Conservation (phyloP, 2,113 vertebrate genomes). For the Crotophaga sulcirostris region DNA sequence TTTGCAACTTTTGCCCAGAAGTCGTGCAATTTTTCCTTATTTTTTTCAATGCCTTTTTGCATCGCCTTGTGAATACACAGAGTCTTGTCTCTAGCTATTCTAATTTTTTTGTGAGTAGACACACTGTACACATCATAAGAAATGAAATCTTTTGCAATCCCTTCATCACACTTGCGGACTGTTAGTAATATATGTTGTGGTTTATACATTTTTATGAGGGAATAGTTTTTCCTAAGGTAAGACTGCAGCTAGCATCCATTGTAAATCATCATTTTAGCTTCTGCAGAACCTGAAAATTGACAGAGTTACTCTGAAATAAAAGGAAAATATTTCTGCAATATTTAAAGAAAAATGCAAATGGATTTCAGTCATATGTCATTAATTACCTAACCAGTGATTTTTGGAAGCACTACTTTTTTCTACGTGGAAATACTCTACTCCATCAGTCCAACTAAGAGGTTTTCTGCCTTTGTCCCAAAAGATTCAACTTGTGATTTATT, state of each 20-base stretch:
- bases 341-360: not conserved
- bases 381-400: constrained; percentile 28
- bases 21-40: not conserved
- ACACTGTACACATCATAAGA: not conserved
- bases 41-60: not conserved
- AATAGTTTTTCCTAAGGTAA: not conserved
- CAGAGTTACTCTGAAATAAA: not conserved
- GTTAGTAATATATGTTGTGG: not conserved
- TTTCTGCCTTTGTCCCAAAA: constrained; percentile 67
- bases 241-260: not conserved
- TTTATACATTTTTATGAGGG: not conserved
- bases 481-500: not conserved
- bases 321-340: not conserved
- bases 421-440: not conserved
- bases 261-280: not conserved
- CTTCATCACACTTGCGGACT: not conserved
- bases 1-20: not conserved
- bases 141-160: not conserved
- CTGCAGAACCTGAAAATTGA: not conserved
- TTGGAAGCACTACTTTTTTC: not conserved
- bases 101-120: not conserved
- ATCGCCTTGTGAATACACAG: not conserved
- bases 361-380: not conserved
- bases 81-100: not conserved
- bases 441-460: not conserved